Base-by-base conservation (phyloP, 2,113 vertebrate genomes). In the Cynocephalus volans region DNA sequence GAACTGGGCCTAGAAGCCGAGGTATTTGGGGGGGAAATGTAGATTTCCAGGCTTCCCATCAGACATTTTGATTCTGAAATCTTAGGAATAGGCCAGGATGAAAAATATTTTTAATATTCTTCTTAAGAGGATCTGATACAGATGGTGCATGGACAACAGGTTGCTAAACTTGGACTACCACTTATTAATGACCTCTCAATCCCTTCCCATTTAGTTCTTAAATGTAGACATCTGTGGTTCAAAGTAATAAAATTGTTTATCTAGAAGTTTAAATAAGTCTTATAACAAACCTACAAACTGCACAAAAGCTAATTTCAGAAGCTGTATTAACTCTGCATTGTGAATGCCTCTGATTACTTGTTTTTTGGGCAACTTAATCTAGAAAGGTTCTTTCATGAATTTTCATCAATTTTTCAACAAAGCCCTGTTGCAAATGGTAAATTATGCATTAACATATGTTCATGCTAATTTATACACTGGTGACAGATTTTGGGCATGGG, bases 381-480 rank as follows among this genome's bases (percentile, higher is more conserved):
- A 95, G 69, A 94, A 97, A 95, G 90, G 19, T 87, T 96, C 96
- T 98, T 97, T 98, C 97, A 98, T 98, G 98, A 98, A 98, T 99
- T 98, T 98, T 96, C 97, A 98, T 98, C 96, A 96, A 92, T 97
- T 97, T 98, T 98, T 98, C 81, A 98, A 97, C 97, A 98, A 98
- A 98, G 96, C 77, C 80, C 62, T 36, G 91, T 98, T 97, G 97
- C 90, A 92, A 98, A 95, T 58, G 15, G 98, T 98, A 97, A 98
- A 98, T 98, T 98, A 98, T 98, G 98, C 98, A 98, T 99, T 98
- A 98, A 98, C 98, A 98, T 98, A 98, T 98, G 98, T 97, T 98
- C 98, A 85, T 97, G 98, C 86, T 98, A 98, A 99, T 98, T 98
- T 98, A 96, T 96, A 96, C 89, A 26, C 83, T 0, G 31, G 67